Evolutionary conservation across 2,888 invertebrate species (phyloP), one percentile per base, ranked within the genome.

Genomic region (Drosophila austrosaltans): DNA sequence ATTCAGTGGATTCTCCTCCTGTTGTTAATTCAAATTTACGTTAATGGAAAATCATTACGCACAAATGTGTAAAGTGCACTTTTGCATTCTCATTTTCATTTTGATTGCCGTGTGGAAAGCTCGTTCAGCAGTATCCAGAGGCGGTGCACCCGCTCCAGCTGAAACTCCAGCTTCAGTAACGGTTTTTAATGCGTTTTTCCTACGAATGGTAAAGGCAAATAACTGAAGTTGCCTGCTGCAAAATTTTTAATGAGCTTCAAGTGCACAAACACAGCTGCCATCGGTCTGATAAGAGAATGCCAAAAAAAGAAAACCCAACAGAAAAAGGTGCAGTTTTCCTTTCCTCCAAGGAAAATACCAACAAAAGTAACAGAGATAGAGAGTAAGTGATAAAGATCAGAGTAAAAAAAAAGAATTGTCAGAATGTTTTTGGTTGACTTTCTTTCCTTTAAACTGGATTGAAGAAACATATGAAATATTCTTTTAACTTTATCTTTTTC

Each of bases 21-120:
- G 87, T 87, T 89, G 87, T 87, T 89, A 86, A 89, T 89, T 89
- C 86, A 86, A 86, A 86, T 86, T 86, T 89, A 86, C 86, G 89
- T 89, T 86, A 86, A 86, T 86, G 86, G 89, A 89, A 89, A 86
- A 89, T 86, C 89, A 86, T 86, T 89, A 81, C 79, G 85, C 89
- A 82, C 81, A 86, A 89, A 89, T 87, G 82, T 89, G 88, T 72
- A 85, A 84, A 85, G 87, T 84, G 85, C 85, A 87, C 87, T 85
- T 85, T 80, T 71, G 75, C 66, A 70, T 72, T 71, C 56, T 65
- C 62, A 66, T 66, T 71, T 65, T 71, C 67, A 53, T 66, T 71
- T 65, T 71, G 65, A 53, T 58, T 48, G 69, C 66, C 66, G 67
- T 72, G 72, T 48, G 63, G 36, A 60, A 48, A 36, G 36, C 36